These are phyloP conservation scores for Lepidostoma basale DNA, from an alignment of 1,140 invertebrate genomes.

Conservation along the genomic window DNA sequence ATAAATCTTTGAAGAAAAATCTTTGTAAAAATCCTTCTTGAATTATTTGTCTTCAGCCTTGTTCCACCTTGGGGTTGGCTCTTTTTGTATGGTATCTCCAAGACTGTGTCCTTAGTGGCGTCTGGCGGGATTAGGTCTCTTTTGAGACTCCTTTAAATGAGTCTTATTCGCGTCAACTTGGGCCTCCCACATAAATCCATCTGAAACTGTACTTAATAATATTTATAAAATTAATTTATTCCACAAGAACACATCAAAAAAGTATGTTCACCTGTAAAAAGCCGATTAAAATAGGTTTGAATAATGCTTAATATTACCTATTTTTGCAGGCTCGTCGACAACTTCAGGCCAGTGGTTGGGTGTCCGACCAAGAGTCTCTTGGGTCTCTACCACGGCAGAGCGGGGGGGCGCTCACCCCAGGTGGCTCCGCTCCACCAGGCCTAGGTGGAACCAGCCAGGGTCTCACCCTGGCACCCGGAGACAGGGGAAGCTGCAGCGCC, in stretches of 20 bases:
- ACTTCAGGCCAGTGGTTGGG: constrained; percentile 71
- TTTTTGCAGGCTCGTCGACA: constrained; percentile 69
- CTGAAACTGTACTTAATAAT: too few relatives aligned
- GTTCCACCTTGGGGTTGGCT: too few relatives aligned
- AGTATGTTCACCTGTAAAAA: background rate
- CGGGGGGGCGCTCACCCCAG: constrained; percentile 68
- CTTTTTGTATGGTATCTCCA: too few relatives aligned
- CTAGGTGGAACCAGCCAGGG: constrained; percentile 54
- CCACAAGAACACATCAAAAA: background rate
- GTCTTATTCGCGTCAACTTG: too few relatives aligned
- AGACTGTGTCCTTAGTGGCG: too few relatives aligned
- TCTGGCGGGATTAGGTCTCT: too few relatives aligned
- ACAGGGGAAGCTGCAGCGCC: constrained; percentile 84
- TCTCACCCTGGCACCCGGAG: constrained; percentile 66
- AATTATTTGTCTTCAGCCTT: too few relatives aligned
- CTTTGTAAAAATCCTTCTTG: too few relatives aligned
- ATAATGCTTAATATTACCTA: too few relatives aligned
- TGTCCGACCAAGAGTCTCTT: constrained; percentile 75
- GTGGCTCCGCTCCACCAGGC: constrained; percentile 64
- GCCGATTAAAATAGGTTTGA: background rate
- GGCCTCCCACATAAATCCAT: too few relatives aligned
- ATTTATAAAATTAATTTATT: background rate
- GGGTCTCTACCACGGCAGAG: constrained; percentile 65
- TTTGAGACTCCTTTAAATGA: too few relatives aligned
- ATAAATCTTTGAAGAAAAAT: too few relatives aligned